Base-by-base conservation (phyloP, 2,888 invertebrate species). In the Exocentrus adspersus region DNA sequence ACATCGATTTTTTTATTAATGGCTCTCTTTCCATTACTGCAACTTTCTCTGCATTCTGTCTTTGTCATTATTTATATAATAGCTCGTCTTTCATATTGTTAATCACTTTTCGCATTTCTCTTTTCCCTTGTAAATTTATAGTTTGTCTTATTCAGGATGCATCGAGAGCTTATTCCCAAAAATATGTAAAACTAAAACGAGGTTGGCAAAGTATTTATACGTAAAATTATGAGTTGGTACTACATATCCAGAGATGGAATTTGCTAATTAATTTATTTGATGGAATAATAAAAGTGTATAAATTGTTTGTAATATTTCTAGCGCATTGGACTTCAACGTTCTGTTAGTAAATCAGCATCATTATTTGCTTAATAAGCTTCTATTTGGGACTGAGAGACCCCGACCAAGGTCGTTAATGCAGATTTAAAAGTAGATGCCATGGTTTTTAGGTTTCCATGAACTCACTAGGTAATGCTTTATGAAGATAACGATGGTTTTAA, bases 51-150 rank as follows among this genome's bases (percentile, higher is more conserved):
- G 14, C 37, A 5, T n/a, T 37, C 37, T 37, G 37, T 37, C n/a
- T 37, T 37, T 37, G 37, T 37, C 37, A 37, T n/a, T 37, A 37
- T 37, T 37, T 37, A 37, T n/a, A 37, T 37, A n/a, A 37, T 37
- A 30, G n/a, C 30, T 37, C 12, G 14, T 37, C 12, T 24, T 24
- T 7, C 3, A 24, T 24, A 24, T 7, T 24, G 24, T 3, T 24
- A 24, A 5, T 5, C 7, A 24, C 7, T 24, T 24, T 24, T 24
- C 24, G 24, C 24, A 24, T 24, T 24, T 24, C 24, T 5, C 24
- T 24, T 5, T 24, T 24, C 24, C 24, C 7, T 7, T 51, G 50
- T 17, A 51, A 51, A 51, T 51, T 51, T 51, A 37, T 24, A 51
- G 12, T 51, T 37, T 19, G 37, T 0, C 28, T 12, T 14, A 12